These are phyloP conservation scores for Erpobdella octoculata DNA, from an alignment of 2,888 invertebrate species.

Conservation along the genomic window DNA sequence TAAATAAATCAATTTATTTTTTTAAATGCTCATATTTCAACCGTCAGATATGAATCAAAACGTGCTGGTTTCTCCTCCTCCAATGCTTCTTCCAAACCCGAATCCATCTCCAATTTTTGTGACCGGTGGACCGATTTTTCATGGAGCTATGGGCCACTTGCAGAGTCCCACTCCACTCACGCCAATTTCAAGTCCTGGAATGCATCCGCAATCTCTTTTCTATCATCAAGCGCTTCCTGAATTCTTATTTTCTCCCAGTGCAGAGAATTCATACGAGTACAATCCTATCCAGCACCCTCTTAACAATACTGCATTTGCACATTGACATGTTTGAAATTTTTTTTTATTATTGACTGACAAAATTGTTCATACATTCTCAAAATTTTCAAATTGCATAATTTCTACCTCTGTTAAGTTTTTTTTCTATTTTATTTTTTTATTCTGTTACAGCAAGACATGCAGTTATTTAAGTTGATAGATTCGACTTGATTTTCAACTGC, in stretches of 20 bases:
- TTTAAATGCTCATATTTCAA: not conserved
- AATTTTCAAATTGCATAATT: too few relatives aligned
- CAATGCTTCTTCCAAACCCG: not conserved
- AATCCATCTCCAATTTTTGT: slow-evolving; percentile 21
- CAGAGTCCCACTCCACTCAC: slow-evolving; percentile 4
- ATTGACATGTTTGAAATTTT: not conserved
- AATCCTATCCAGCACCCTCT: too few relatives aligned
- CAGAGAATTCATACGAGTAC: not conserved
- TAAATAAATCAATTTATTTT: not conserved
- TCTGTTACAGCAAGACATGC: too few relatives aligned
- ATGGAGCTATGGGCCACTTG: slow-evolving; percentile 5
- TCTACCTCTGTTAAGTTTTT: too few relatives aligned
- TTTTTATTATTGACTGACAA: too few relatives aligned
- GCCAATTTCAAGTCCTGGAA: slow-evolving; percentile 17
- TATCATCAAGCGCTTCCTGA: not conserved
- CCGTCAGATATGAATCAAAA: too few relatives aligned
- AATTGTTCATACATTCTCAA: too few relatives aligned
- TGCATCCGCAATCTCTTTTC: not conserved
- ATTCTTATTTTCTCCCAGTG: not conserved
- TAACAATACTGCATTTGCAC: not conserved
- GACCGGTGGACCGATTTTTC: slow-evolving; percentile 5
- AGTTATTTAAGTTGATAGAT: too few relatives aligned
- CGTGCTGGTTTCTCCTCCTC: too few relatives aligned
- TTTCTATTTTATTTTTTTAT: too few relatives aligned
- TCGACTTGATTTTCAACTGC: too few relatives aligned